Evolutionary conservation across 2,113 vertebrate species (phyloP), one percentile per base, ranked within the genome.

Genomic region (Megaceryle torquata): DNA sequence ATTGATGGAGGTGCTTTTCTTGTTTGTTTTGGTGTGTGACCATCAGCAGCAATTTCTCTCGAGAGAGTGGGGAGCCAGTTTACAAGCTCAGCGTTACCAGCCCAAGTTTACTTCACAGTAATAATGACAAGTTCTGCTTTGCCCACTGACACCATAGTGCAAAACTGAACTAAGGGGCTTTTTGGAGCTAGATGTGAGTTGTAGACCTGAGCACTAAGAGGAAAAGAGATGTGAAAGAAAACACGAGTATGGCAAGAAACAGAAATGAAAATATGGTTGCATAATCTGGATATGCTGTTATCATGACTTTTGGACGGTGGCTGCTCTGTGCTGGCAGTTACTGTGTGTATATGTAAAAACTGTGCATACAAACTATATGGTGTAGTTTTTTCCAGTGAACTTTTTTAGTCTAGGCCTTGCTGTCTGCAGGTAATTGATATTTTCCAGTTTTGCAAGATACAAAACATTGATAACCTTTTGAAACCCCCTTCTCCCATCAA

Each of bases 401-500:
- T 44, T 79, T 44, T 87, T 89, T 70, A 53, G 54, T 71, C 64
- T 60, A 83, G 48, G 54, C 60, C 67, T 93, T 82, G 46, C 53
- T 94, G 68, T 81, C 75, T 91, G 78, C 86, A 95, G 86, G 86
- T 96, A 95, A 92, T 89, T 20, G 51, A 77, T 94, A 95, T 85
- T 84, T 82, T 86, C 75, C 81, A 87, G 67, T 84, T 93, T 85
- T 93, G 90, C 96, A 94, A 93, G 85, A 86, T 90, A 28, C 53
- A 95, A 88, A 91, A 72, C 56, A 57, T 17, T 33, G 88, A 92
- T 93, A 97, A 94, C 89, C 91, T 93, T 91, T 83, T 39, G 69
- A 69, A 79, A 64, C 59, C 14, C 70, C 54, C 56, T 33, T 94
- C 71, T 96, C 46, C 86, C 79, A 65, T 92, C 61, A 39, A 37